These are phyloP conservation scores for Cordilura impudica DNA, from an alignment of 2,888 invertebrate genomes.

Conservation along the genomic window DNA sequence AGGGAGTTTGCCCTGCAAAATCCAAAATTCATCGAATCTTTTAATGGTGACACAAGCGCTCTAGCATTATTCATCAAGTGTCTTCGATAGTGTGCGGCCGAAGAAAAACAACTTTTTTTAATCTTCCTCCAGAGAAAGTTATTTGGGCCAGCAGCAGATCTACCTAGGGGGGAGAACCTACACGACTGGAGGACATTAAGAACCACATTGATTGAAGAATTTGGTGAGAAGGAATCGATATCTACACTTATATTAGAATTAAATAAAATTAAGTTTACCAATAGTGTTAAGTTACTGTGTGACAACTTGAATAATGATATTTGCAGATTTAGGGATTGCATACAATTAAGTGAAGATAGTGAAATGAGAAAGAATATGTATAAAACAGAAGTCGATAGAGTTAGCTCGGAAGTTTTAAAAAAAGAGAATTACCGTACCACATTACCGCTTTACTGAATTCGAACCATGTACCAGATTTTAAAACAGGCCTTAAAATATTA, in stretches of 20 bases:
- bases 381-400: constrained; percentile 1
- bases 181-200: neutral
- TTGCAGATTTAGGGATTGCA: constrained; percentile 3
- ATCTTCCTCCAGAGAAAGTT: no score
- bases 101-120: no score
- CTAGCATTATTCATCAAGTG: no score
- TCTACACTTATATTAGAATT: neutral
- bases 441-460: constrained; percentile 24
- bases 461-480: neutral
- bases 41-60: no score
- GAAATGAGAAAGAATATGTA: neutral
- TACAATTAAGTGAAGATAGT: neutral
- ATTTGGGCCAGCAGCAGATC: no score
- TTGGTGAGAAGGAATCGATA: neutral
- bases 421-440: constrained; percentile 19
- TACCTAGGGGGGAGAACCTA: neutral
- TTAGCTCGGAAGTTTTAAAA: constrained; percentile 21
- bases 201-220: neutral
- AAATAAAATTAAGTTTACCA: neutral
- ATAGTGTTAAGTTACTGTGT: constrained; percentile 15
- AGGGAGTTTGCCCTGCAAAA: no score
- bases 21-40: no score
- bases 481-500: constrained; percentile 16
- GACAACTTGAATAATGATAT: neutral
- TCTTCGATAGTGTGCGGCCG: no score